Base-by-base conservation (phyloP, 2,113 vertebrate genomes). In the Corythoichthys intestinalis region DNA sequence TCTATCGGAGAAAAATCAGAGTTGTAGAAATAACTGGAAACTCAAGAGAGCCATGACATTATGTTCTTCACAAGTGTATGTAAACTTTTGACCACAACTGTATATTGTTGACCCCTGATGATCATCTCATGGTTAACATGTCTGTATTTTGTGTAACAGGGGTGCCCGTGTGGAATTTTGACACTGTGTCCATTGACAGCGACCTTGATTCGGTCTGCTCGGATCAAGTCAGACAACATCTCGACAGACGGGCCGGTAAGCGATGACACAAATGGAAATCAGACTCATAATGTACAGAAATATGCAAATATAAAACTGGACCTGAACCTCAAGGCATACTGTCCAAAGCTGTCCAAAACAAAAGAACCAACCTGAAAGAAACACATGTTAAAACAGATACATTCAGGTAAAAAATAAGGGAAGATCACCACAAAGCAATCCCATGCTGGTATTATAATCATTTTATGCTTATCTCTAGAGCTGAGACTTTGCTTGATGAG, bases 161-260 rank as follows among this genome's bases (percentile, higher is more conserved):
- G 46, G 80, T 91, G 12, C 81, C 89, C 13, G 57, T 92, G 65
- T 75, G 63, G 74, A 88, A 82, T 69, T 93, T 92, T 74, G 91
- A 91, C 67, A 64, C 74, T 0, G 87, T 92, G 73, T 89, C 89
- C 41, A 82, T 91, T n/a, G 91, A 91, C 78, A 93, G 91, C 17
- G 89, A 94, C 79, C 81, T 93, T 57, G 89, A 93, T 71, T 92
- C 91, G 4, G 86, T 90, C 67, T 82, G 77, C 57, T 88, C 86
- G 1, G 87, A 88, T 47, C 76, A 65, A 54, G 81, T 90, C 65
- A 81, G 77, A 28, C 69, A 71, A 48, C 83, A 92, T 52, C 69
- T 94, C 58, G 67, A 75, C 65, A 87, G 65, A 17, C 75, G 66
- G 4, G 54, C 85, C 2, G 67, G 78, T 84, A 69, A 75, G 79